Evolutionary conservation across 2,797 vertebrate genomes (phyloP).

Genomic region (Hafferia zeledoni): DNA sequence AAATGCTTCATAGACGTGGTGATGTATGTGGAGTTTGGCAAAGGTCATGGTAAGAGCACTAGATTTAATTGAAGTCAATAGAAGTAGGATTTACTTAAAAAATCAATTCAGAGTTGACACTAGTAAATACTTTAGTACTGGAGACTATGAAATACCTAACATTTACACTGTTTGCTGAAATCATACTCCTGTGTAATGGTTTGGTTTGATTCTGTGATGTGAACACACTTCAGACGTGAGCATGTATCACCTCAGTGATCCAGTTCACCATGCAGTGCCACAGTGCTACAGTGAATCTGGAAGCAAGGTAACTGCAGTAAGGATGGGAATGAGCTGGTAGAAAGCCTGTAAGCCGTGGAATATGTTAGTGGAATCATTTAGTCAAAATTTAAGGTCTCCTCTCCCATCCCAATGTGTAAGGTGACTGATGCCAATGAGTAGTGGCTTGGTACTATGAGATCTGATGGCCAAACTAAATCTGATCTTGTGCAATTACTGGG

Average conservation of each 20-base stretch:
- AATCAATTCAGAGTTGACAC: neutral
- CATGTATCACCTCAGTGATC: neutral
- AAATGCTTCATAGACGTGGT: neutral
- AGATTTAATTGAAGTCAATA: neutral
- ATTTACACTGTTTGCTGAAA: neutral
- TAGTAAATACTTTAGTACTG: neutral
- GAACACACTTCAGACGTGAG: neutral
- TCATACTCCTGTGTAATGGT: neutral
- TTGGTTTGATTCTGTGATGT: neutral
- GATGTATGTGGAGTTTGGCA: neutral
- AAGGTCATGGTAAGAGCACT: neutral
- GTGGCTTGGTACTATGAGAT: neutral
- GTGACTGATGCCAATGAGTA: neutral
- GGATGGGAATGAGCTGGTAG: neutral
- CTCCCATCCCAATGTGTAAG: neutral
- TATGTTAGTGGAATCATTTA: neutral
- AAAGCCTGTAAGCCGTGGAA: neutral
- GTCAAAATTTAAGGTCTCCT: neutral
- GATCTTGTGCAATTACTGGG: neutral
- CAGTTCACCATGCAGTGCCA: rapidly evolving
- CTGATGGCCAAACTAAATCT: neutral
- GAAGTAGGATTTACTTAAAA: neutral
- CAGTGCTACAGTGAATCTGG: neutral
- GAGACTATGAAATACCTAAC: neutral
- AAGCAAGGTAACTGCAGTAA: rapidly evolving